A percentile compares a stretch with the other conserved stretches of the same genome.
Evolutionary conservation across 2,888 invertebrate genomes (phyloP).

Genomic region (Microchrysa polita): DNA sequence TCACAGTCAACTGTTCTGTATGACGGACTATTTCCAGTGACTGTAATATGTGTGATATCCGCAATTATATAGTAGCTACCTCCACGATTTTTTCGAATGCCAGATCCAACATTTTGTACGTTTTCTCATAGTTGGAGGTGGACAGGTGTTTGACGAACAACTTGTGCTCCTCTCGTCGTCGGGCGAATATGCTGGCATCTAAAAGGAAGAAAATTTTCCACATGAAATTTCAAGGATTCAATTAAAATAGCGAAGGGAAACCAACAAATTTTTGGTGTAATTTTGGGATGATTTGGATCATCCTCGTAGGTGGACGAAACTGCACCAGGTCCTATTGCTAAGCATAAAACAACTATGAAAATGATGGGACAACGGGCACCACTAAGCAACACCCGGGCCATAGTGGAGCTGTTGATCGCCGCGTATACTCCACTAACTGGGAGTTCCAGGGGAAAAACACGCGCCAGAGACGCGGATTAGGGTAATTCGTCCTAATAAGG

Average conservation of each 20-base stretch:
- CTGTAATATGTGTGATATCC: background rate
- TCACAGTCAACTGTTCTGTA: no score
- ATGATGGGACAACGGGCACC: background rate
- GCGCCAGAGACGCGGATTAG: background rate
- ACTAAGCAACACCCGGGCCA: no score
- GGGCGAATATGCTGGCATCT: constrained; percentile 53
- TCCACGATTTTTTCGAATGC: constrained; percentile 53
- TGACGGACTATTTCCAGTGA: no score
- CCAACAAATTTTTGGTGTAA: constrained; percentile 44
- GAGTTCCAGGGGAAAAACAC: background rate
- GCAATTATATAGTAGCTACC: constrained; percentile 44
- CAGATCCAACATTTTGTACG: constrained; percentile 53
- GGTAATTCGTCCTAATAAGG: no score
- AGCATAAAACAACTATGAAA: background rate
- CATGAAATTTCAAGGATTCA: background rate
- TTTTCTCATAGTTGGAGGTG: constrained; percentile 51
- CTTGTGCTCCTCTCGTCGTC: constrained; percentile 52
- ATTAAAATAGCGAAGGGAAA: background rate
- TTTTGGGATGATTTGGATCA: constrained; percentile 2
- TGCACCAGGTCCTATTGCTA: background rate
- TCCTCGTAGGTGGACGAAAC: constrained; percentile 2
- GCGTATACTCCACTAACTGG: no score
- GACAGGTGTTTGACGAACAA: constrained; percentile 52
- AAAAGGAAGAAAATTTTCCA: no score
- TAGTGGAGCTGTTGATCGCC: no score